Base-by-base conservation (phyloP, 2,113 vertebrate species). In the Amia ocellicauda region DNA sequence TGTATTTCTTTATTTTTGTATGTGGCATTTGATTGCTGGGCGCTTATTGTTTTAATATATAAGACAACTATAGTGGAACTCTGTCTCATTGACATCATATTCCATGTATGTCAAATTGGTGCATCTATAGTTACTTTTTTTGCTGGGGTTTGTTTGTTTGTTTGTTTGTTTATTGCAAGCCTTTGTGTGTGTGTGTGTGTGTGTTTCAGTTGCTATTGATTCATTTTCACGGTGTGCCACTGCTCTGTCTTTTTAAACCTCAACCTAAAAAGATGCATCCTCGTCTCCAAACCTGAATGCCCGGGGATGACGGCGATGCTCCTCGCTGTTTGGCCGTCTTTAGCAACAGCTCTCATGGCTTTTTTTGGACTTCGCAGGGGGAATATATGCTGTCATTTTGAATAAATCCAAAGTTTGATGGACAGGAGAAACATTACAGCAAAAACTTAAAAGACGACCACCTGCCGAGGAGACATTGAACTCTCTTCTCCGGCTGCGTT, bases 361-460 rank as follows among this genome's bases (percentile, higher is more conserved):
- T 60, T 57, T 36, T 36, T 47, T 7, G 29, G 64, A 70, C 65
- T 68, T 58, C 62, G 8, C 71, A n/a, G 57, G 56, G 31, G 63
- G 62, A 73, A 26, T 72, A 57, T 59, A 61, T 71, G 69, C 41
- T 60, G 71, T 64, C 69, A 64, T 60, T 74, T 65, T 72, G 63
- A 69, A 68, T 49, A 57, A 72, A 77, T 75, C 80, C 66, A 84
- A 90, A 90, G 83, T 90, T 90, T 86, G 76, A 85, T 68, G 69
- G 53, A 49, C 64, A 53, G 69, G 67, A 74, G 72, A 64, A 49
- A 66, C 20, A 64, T 58, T 58, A 17, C 45, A 56, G 71, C 20
- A 58, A 67, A 45, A 63, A 71, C 70, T 56, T 63, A 28, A 42
- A 17, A 36, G 67, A 55, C 51, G 60, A 68, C 64, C 79, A 81